Percentiles rank a stretch among this genome's conserved stretches.
phyloP scores from a whole-genome alignment of 2,113 vertebrate genomes.

The Ctenomys sociabilis region DNA sequence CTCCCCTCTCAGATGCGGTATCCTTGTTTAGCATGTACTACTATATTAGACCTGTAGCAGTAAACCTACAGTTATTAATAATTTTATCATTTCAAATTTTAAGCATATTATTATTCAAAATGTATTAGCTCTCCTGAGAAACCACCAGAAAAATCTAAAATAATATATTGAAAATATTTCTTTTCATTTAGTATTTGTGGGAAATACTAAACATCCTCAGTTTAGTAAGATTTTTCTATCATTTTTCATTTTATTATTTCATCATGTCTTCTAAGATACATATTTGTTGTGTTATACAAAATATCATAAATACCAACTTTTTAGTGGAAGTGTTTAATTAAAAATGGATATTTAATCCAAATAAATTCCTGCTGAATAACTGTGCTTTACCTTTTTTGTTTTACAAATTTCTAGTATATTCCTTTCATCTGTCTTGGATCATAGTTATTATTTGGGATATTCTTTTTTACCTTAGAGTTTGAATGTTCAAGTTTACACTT shows the following conservation, averaged over 20 bases:
- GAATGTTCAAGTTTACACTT: not conserved
- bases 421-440: not conserved
- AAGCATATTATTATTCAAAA: not conserved
- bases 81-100: constrained; percentile 33
- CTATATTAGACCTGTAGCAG: not conserved
- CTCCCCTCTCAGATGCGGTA: not conserved
- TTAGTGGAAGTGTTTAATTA: constrained; percentile 14
- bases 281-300: not conserved
- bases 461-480: not conserved
- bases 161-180: not conserved
- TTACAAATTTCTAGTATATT: not conserved
- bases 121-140: not conserved
- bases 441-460: not conserved
- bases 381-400: not conserved
- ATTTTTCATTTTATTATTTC: constrained; percentile 19
- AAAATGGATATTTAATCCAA: not conserved
- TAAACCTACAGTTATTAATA: not conserved
- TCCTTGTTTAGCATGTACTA: not conserved
- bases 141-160: not conserved
- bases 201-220: not conserved
- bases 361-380: not conserved
- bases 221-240: not conserved
- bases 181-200: not conserved
- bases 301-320: not conserved
- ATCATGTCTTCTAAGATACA: not conserved